Percentiles rank a stretch among this genome's conserved stretches.
Conservation (phyloP, 2,888 invertebrate genomes). For the Metallyticus violacea region DNA sequence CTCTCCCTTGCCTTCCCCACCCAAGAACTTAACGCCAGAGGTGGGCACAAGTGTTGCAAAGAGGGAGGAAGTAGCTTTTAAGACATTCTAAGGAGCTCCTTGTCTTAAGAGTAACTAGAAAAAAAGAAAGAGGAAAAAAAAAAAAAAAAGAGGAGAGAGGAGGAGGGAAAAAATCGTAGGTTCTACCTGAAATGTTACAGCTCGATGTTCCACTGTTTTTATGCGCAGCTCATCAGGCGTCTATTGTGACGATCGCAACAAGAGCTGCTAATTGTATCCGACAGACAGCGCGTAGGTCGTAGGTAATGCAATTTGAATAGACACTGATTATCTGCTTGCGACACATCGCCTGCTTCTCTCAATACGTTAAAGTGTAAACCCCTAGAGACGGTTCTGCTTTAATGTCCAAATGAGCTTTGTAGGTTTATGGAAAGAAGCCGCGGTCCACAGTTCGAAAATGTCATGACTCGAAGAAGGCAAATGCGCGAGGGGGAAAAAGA, state of each 20-base stretch:
- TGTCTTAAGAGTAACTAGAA: background rate
- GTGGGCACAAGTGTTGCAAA: background rate
- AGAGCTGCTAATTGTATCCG: background rate
- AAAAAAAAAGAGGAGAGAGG: too few species aligned
- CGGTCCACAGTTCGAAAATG: too few species aligned
- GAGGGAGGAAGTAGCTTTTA: background rate
- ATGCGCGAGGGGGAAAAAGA: too few species aligned
- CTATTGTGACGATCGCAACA: background rate
- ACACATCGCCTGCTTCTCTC: background rate
- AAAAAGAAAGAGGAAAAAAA: too few species aligned
- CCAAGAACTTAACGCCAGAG: background rate
- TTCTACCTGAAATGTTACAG: background rate
- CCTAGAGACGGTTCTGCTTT: too few species aligned
- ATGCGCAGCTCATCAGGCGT: background rate
- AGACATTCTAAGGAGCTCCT: background rate
- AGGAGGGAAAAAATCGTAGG: too few species aligned
- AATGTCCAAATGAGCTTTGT: too few species aligned
- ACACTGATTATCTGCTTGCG: background rate
- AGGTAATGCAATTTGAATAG: background rate
- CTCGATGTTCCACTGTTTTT: background rate
- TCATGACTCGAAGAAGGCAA: too few species aligned
- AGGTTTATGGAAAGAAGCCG: too few species aligned
- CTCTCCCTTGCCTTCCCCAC: background rate
- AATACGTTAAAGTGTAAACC: too few species aligned
- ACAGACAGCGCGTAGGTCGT: too few species aligned